Evolutionary conservation across 2,888 invertebrate genomes (phyloP).

Genomic region (Eugnorisma glareosa): DNA sequence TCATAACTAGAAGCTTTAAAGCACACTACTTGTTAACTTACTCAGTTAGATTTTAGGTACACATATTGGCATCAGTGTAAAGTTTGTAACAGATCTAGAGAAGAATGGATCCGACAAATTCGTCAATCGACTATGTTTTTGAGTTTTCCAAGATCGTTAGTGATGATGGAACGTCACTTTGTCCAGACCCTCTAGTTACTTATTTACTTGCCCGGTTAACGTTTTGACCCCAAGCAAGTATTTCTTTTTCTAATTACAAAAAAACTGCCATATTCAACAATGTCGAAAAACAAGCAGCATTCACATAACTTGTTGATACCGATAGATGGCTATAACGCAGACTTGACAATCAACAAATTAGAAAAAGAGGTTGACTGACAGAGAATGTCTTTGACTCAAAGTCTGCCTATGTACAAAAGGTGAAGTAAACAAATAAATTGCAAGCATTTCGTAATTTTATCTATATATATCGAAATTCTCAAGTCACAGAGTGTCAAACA

Average conservation of each 20-base stretch:
- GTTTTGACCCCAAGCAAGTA: neutral
- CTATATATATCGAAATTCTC: neutral
- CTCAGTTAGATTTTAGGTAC: conserved; percentile 21
- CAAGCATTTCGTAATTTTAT: neutral
- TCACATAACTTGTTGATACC: neutral
- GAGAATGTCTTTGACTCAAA: neutral
- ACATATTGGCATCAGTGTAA: conserved; percentile 23
- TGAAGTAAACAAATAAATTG: neutral
- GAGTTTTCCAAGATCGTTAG: neutral
- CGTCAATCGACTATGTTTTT: neutral
- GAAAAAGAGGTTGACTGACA: neutral
- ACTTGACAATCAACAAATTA: neutral
- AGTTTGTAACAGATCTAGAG: conserved; percentile 32
- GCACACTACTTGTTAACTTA: conserved; percentile 7
- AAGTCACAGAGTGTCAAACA: conserved; percentile 1
- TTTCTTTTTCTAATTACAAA: neutral
- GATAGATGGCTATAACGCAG: neutral
- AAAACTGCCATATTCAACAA: neutral
- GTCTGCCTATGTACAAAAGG: neutral
- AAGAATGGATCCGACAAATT: neutral
- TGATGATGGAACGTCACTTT: neutral
- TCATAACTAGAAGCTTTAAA: neutral
- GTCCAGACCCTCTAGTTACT: neutral
- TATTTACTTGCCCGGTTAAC: neutral
- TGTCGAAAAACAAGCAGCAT: neutral